Evolutionary conservation across 2,888 invertebrate genomes (phyloP).

Genomic region (Plagiodera versicolora): DNA sequence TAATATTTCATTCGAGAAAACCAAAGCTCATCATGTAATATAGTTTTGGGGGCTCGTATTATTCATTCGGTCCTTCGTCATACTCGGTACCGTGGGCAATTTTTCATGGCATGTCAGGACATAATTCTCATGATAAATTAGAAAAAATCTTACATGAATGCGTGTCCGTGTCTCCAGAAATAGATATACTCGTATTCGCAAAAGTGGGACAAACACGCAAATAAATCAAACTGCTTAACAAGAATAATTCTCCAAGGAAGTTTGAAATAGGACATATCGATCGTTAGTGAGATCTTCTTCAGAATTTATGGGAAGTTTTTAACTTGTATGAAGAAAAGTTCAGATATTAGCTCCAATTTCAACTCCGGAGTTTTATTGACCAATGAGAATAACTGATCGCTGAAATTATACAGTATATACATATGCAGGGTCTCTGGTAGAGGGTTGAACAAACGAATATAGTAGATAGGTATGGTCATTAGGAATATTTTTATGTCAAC

Average conservation of each 20-base stretch:
- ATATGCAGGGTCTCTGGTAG: no score
- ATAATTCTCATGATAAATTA: conserved; percentile 32
- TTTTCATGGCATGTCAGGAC: conserved; percentile 10
- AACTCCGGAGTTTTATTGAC: no score
- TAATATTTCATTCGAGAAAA: not conserved
- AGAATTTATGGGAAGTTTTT: conserved; percentile 1
- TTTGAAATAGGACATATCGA: conserved; percentile 38
- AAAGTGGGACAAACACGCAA: conserved; percentile 43
- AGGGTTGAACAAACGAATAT: no score
- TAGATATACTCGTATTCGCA: conserved; percentile 40
- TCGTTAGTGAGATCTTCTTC: conserved; percentile 30
- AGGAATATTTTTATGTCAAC: no score
- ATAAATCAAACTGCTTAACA: conserved; percentile 43
- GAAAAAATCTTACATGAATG: conserved; percentile 34
- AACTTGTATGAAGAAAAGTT: not conserved
- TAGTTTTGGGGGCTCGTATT: conserved; percentile 1
- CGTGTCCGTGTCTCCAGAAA: conserved; percentile 38
- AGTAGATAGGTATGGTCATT: no score
- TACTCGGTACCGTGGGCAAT: conserved; percentile 17
- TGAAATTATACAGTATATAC: no score
- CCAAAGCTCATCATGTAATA: not conserved
- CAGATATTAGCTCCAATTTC: no score
- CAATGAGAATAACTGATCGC: no score
- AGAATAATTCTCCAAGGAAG: conserved; percentile 43
- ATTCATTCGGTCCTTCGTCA: conserved; percentile 15